Percentiles rank a stretch among this genome's conserved stretches.
Evolutionary conservation across 2,797 vertebrate genomes (phyloP).

Genomic region (Masticophis lateralis): DNA sequence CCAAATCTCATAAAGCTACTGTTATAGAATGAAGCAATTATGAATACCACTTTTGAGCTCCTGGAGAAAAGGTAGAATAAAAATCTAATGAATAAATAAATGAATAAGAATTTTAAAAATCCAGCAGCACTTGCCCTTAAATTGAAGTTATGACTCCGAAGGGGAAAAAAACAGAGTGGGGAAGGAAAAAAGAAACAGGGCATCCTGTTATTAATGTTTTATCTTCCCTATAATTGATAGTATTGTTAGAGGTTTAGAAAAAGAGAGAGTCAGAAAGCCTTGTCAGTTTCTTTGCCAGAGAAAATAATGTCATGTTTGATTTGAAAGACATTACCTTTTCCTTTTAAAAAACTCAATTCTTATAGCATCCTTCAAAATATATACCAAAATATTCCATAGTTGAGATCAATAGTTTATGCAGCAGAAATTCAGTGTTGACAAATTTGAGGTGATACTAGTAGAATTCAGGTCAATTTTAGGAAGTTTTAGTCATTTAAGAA

Average conservation of each 20-base stretch:
- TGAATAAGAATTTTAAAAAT: background rate
- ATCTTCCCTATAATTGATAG: background rate
- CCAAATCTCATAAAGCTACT: background rate
- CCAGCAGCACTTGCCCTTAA: background rate
- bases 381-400: background rate
- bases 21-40: background rate
- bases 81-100: background rate
- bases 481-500: background rate
- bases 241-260: background rate
- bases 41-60: background rate
- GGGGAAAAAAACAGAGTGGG: background rate
- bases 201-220: background rate
- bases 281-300: slow-evolving; percentile 53
- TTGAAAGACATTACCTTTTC: background rate
- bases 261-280: background rate
- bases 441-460: background rate
- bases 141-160: background rate
- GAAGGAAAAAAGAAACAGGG: background rate
- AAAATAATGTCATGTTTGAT: background rate
- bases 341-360: background rate
- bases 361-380: background rate
- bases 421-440: background rate
- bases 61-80: background rate
- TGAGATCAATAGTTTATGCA: background rate
- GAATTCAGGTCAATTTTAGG: background rate